phyloP scores from a whole-genome alignment of 2,113 vertebrate genomes.

The Anoplopoma fimbria region DNA sequence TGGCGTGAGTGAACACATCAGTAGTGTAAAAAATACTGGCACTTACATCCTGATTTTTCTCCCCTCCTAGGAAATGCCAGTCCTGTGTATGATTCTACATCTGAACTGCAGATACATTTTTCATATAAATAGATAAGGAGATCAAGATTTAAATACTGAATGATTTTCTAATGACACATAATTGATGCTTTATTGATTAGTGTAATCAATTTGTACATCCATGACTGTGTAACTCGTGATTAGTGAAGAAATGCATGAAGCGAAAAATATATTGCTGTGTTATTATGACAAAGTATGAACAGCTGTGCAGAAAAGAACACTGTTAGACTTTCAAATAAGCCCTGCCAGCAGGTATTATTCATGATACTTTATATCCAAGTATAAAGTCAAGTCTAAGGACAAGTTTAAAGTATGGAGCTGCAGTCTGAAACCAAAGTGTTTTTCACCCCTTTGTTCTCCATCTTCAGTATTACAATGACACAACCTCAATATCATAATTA shows the following conservation, averaged over 20 bases:
- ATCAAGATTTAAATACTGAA: background rate
- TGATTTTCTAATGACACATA: background rate
- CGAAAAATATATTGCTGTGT: background rate
- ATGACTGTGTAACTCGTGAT: conserved; percentile 1
- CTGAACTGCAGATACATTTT: background rate
- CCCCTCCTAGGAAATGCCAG: background rate
- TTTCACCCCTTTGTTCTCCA: conserved; percentile 43
- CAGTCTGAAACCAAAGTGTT: conserved; percentile 32
- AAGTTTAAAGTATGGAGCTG: background rate
- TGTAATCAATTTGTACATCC: background rate
- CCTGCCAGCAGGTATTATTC: conserved; percentile 5
- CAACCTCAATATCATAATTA: conserved; percentile 58
- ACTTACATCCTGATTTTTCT: background rate
- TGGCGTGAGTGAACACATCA: conserved; percentile 16
- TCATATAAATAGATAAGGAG: background rate
- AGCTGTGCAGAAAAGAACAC: background rate
- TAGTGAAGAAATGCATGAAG: background rate
- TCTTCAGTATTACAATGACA: conserved; percentile 41
- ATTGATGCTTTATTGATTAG: background rate
- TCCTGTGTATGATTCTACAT: background rate
- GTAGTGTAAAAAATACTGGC: conserved; percentile 13
- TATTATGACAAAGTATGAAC: background rate
- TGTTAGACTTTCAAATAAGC: conserved; percentile 20
- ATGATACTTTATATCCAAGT: background rate
- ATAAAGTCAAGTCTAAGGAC: background rate